These are phyloP conservation scores for Phalera bucephala DNA, from an alignment of 2,888 invertebrate genomes.

Conservation along the genomic window DNA sequence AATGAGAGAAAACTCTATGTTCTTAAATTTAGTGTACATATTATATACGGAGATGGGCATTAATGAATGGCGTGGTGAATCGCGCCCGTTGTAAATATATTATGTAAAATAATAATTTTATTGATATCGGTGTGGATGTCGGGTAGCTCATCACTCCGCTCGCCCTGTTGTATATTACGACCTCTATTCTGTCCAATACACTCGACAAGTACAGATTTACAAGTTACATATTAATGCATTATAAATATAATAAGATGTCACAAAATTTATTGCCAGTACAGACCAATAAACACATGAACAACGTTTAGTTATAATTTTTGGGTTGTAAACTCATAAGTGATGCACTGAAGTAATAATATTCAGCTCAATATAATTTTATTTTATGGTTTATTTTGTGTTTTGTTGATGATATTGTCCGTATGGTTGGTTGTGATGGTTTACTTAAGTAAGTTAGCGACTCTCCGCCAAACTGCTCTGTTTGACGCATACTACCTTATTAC, in stretches of 20 bases:
- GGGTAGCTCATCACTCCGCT: constrained; percentile 40
- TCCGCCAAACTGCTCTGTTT: constrained; percentile 66
- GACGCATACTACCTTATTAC: constrained; percentile 51
- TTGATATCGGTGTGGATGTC: constrained; percentile 61
- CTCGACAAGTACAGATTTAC: constrained; percentile 70
- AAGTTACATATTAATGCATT: constrained; percentile 68
- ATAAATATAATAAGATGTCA: constrained; percentile 69
- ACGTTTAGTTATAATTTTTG: constrained; percentile 64
- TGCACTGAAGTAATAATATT: constrained; percentile 61
- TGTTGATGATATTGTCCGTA: constrained; percentile 78
- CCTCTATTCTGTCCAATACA: constrained; percentile 77
- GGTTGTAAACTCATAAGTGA: constrained; percentile 67
- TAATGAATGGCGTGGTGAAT: constrained; percentile 69
- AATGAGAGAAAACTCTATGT: constrained; percentile 81
- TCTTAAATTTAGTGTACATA: constrained; percentile 81
- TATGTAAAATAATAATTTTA: constrained; percentile 79
- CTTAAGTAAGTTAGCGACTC: constrained; percentile 80
- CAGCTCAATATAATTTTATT: constrained; percentile 67
- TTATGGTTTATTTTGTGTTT: constrained; percentile 64
- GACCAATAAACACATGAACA: constrained; percentile 60
- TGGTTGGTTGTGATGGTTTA: constrained; percentile 83
- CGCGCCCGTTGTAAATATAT: constrained; percentile 78
- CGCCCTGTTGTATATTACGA: constrained; percentile 53
- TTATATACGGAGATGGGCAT: constrained; percentile 81
- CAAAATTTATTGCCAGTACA: constrained; percentile 77